phyloP scores from a whole-genome alignment of 2,888 invertebrate species.

The Trilocha varians region DNA sequence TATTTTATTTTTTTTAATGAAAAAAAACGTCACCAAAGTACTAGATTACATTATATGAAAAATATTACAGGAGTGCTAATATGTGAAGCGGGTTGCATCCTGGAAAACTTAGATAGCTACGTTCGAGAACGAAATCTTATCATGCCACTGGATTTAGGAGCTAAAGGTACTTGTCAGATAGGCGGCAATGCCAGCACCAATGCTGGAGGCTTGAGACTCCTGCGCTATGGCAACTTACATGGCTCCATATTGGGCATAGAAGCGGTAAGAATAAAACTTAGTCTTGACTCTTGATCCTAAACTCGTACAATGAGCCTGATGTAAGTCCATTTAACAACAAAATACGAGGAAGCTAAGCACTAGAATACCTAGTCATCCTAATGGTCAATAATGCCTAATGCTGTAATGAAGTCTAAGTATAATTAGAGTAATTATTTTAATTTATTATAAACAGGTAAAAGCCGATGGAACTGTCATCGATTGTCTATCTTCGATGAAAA shows the following conservation, averaged over 20 bases:
- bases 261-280: slow-evolving; percentile 76
- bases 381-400: too few relatives aligned
- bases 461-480: slow-evolving; percentile 90
- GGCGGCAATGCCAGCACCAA: slow-evolving; percentile 98
- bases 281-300: too few relatives aligned
- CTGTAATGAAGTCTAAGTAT: too few relatives aligned
- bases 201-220: slow-evolving; percentile 94
- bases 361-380: too few relatives aligned
- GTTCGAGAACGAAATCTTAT: slow-evolving; percentile 83
- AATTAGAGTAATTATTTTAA: too few relatives aligned
- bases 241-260: slow-evolving; percentile 93
- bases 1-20: too few relatives aligned
- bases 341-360: too few relatives aligned
- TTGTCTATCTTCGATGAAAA: slow-evolving; percentile 88
- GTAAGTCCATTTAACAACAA: too few relatives aligned
- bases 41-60: too few relatives aligned
- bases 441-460: slow-evolving; percentile 85
- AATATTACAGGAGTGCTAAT: slow-evolving; percentile 78
- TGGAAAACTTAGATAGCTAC: slow-evolving; percentile 87
- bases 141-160: slow-evolving; percentile 97
- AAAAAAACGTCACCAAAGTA: too few relatives aligned
- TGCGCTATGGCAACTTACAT: slow-evolving; percentile 96
- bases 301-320: too few relatives aligned
- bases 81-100: slow-evolving; percentile 95
- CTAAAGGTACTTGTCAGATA: slow-evolving; percentile 95